Conservation (phyloP, 2,113 vertebrate genomes). For the Neodon shergylaensis region DNA sequence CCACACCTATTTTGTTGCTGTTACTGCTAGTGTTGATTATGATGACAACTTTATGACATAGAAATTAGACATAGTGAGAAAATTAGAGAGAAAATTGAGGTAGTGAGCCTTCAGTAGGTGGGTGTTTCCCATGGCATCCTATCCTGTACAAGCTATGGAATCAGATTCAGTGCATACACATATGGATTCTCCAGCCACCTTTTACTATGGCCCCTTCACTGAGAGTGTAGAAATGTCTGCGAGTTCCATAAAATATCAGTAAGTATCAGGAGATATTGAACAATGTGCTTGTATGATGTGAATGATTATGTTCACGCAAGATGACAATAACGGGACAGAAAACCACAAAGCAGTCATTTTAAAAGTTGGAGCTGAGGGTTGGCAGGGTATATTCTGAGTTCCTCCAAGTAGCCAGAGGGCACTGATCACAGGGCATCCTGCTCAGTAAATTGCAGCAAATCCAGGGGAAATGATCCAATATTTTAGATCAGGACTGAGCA, state of each 20-base stretch:
- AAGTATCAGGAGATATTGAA: neutral
- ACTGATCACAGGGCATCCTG: neutral
- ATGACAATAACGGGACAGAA: neutral
- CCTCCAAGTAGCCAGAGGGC: neutral
- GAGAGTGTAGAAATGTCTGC: neutral
- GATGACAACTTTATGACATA: neutral
- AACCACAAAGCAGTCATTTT: neutral
- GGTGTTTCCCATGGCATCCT: no score
- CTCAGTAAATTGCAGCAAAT: constrained; percentile 13
- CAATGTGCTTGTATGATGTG: neutral
- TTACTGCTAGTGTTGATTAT: neutral
- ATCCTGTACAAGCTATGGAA: neutral
- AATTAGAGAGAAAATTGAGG: neutral
- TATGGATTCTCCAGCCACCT: neutral
- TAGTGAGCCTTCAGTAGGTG: neutral
- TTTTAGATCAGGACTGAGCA: neutral
- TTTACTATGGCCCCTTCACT: neutral
- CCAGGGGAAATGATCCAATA: neutral
- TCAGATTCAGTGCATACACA: neutral
- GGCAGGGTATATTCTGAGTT: neutral
- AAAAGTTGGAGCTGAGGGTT: neutral
- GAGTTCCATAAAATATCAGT: neutral
- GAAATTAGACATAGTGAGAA: neutral
- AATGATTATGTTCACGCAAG: neutral
- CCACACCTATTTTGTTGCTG: neutral